Conservation (phyloP, 2,888 invertebrate species). For the Xylocampa areola region DNA sequence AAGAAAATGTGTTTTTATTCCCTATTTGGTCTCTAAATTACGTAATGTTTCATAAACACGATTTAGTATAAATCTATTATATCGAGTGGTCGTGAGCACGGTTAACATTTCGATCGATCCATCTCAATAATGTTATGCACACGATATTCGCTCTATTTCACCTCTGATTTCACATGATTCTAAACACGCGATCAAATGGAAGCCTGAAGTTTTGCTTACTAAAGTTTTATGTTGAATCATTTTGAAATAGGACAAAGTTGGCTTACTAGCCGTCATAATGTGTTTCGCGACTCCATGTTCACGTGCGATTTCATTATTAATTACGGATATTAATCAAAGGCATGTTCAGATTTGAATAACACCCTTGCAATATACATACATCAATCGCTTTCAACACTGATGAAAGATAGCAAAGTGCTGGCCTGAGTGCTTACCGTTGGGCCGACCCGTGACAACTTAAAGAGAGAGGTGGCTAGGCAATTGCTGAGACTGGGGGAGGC, state of each 20-base stretch:
- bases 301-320: conserved; percentile 17
- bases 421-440: conserved; percentile 69
- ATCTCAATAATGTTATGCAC: conserved; percentile 42
- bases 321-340: conserved; percentile 25
- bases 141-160: conserved; percentile 41
- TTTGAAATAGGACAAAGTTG: conserved; percentile 24
- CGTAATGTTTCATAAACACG: conserved; percentile 1
- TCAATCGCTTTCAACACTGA: conserved; percentile 52
- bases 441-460: conserved; percentile 74
- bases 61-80: conserved; percentile 5
- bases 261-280: neutral
- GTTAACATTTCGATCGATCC: conserved; percentile 34
- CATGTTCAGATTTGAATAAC: conserved; percentile 26
- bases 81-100: conserved; percentile 13
- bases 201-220: conserved; percentile 19
- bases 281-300: conserved; percentile 10
- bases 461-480: conserved; percentile 87
- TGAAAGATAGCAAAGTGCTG: conserved; percentile 55
- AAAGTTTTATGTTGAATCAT: conserved; percentile 15
- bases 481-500: conserved; percentile 81
- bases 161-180: conserved; percentile 30
- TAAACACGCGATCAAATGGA: conserved; percentile 40
- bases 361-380: conserved; percentile 52
- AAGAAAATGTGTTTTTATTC: no score
- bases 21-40: no score